Evolutionary conservation across 2,797 vertebrate genomes (phyloP).

Genomic region (Zenarchopterus dispar): DNA sequence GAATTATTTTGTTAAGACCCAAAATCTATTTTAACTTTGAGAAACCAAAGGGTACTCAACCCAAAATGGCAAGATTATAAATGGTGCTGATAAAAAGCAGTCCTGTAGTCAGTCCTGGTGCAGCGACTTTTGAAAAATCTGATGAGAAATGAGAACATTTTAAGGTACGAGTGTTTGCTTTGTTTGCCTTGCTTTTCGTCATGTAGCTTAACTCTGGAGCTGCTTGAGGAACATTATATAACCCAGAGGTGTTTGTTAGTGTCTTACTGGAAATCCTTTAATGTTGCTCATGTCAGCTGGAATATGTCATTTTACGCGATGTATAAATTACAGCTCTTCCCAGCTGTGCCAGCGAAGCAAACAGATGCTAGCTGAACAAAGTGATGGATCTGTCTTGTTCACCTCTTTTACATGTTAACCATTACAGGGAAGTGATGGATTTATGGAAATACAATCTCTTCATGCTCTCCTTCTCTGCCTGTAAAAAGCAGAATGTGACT

Average conservation of each 20-base stretch:
- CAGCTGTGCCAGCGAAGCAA: background rate
- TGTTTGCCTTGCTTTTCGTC: conserved; percentile 5
- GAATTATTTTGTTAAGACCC: background rate
- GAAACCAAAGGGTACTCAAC: background rate
- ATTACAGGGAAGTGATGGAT: conserved; percentile 38
- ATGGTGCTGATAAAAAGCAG: background rate
- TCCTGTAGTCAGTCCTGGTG: background rate
- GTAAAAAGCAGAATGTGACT: conserved; percentile 16
- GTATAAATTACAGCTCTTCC: background rate
- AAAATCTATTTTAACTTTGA: background rate
- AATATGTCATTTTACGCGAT: conserved; percentile 22
- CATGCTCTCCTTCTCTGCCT: too few species aligned
- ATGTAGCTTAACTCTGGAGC: conserved; percentile 11
- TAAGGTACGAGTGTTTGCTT: conserved; percentile 21
- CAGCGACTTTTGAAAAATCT: conserved; percentile 15
- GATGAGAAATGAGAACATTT: conserved; percentile 21
- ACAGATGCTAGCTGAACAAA: conserved; percentile 1
- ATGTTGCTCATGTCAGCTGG: background rate
- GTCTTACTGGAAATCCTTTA: conserved; percentile 26
- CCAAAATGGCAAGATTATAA: background rate
- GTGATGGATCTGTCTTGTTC: background rate
- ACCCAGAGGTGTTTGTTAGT: background rate
- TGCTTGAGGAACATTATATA: conserved; percentile 10
- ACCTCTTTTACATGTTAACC: conserved; percentile 34
- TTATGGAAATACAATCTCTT: conserved; percentile 31